A percentile compares a stretch with the other conserved stretches of the same genome.
Conservation (phyloP, 2,113 vertebrate species). For the Procavia capensis region DNA sequence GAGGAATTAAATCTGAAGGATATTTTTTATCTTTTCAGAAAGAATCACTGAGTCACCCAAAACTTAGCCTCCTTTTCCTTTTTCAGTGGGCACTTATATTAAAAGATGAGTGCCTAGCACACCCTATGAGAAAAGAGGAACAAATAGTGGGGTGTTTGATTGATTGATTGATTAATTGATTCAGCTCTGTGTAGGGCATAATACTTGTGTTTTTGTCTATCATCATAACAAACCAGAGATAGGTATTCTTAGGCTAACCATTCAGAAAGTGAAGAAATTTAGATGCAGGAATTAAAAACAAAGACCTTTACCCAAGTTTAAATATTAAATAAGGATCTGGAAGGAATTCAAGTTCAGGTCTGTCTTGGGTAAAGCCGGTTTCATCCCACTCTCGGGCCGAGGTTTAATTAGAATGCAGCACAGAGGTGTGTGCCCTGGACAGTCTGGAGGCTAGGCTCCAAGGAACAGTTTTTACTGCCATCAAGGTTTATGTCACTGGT, state of each 20-base stretch:
- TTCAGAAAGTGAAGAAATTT: not conserved
- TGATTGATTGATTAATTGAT: no score
- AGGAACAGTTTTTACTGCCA: no score
- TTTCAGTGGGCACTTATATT: not conserved
- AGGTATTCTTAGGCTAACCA: not conserved
- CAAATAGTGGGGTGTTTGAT: no score
- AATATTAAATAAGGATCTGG: not conserved
- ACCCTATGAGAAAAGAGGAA: not conserved
- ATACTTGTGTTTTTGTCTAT: not conserved
- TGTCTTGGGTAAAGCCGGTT: not conserved
- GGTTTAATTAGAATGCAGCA: no score
- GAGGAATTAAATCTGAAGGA: not conserved
- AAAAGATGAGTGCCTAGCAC: not conserved
- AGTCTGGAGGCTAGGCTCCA: no score
- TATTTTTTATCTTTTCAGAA: not conserved
- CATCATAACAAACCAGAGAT: not conserved
- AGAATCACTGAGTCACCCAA: not conserved
- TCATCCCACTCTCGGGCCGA: not conserved
- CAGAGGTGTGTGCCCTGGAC: no score
- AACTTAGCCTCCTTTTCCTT: not conserved
- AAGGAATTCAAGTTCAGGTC: not conserved
- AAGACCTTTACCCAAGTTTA: not conserved
- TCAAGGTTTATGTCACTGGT: no score
- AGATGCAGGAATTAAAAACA: not conserved
- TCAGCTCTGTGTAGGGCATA: not conserved